Evolutionary conservation across 2,888 invertebrate genomes (phyloP).

Genomic region (Ormyrus thymus): DNA sequence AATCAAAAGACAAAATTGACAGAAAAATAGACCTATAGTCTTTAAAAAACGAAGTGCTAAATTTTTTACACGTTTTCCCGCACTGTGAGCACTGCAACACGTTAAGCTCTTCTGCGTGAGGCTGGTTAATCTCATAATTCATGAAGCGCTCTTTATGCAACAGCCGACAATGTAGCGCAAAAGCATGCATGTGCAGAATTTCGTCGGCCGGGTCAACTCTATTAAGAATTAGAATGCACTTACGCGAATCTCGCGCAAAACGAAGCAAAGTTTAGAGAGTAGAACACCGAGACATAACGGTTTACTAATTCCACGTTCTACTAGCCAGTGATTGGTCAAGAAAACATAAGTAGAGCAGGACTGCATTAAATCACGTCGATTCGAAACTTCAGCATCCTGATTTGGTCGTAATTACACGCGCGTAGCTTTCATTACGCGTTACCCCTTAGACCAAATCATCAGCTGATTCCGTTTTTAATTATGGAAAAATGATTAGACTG

Average conservation of each 20-base stretch:
- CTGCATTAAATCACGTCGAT: conserved; percentile 1
- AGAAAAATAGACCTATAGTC: too few relatives aligned
- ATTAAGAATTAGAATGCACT: conserved; percentile 55
- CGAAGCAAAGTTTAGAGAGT: conserved; percentile 53
- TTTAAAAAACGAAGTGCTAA: too few relatives aligned
- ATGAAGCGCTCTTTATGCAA: conserved; percentile 7
- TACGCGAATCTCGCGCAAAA: conserved; percentile 51
- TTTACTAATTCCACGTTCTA: conserved; percentile 2
- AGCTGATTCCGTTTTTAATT: too few relatives aligned
- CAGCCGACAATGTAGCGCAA: neutral
- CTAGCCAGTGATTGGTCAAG: conserved; percentile 2
- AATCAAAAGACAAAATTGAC: too few relatives aligned
- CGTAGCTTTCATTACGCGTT: neutral
- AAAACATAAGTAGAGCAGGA: conserved; percentile 10
- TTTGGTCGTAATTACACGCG: conserved; percentile 8
- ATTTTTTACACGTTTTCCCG: too few relatives aligned
- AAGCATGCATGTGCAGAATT: conserved; percentile 44
- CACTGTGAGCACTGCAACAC: too few relatives aligned
- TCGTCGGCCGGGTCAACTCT: conserved; percentile 41
- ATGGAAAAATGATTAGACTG: too few relatives aligned
- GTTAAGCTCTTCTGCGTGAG: neutral
- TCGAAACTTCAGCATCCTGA: neutral
- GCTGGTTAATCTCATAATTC: conserved; percentile 1
- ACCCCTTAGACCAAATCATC: neutral
- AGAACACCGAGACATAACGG: neutral